Base-by-base conservation (phyloP, 1,140 invertebrate species). In the Saccostrea echinata region DNA sequence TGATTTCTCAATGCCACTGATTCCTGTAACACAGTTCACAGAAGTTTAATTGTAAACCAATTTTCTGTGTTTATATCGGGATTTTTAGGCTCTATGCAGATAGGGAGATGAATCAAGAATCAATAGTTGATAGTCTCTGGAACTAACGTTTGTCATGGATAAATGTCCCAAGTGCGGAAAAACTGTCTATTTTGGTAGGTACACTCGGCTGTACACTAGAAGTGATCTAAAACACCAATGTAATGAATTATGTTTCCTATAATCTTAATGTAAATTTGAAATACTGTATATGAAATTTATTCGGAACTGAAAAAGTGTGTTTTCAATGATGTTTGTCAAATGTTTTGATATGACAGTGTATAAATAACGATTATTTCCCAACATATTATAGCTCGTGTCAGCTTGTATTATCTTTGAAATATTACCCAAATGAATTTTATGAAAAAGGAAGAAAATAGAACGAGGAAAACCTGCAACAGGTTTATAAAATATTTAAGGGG, bases 121-220 rank as follows among this genome's bases (percentile, higher is more conserved):
- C 68, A 30, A 33, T 76, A 33, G 13, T 33, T 12, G 27, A 30
- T 68, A n/a, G 64, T 30, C 11, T 13, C 68, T 33, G 68, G 9
- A 16, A 11, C 68, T 76, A 27, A 76, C 68, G 16, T 16, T 30
- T 16, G 83, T 55, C 85, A 86, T 53, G 30, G 76, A 85, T 52
- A 86, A 68, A 43, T 91, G 91, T 86, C 86, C 84, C 18, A 91
- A 85, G 64, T 91, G 91, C 84, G 91, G 90, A 55, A 91, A 91
- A 89, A 90, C 91, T 18, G 91, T 91, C 12, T 92, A 92, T 88
- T 92, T 92, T 87, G 90, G 90, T 92, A 87, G 90, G 91, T 89
- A 68, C 35, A 33, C 3, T 76, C 13, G 27, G 6, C 43, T 43
- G 43, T 43, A 43, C 43, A 43, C 6, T 43, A 43, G 43, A 43